Conservation (phyloP, 2,797 vertebrate genomes). For the Dendrocincla tyrannina region DNA sequence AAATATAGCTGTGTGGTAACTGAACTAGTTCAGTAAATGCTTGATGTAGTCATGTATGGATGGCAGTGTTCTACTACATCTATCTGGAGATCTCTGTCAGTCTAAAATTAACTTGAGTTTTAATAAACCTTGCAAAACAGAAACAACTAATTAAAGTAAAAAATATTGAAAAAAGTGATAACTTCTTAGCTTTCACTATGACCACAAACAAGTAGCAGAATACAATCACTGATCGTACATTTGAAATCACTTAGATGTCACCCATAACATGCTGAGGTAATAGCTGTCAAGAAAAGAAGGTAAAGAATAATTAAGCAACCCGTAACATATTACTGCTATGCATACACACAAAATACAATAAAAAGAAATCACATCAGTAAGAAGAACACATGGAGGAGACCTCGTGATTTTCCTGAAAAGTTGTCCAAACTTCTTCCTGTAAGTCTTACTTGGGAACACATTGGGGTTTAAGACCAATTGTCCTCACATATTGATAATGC, state of each 20-base stretch:
- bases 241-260: background rate
- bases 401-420: background rate
- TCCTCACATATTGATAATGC: background rate
- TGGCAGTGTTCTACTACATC: background rate
- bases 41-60: background rate
- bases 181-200: background rate
- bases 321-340: background rate
- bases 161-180: background rate
- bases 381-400: background rate
- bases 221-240: background rate
- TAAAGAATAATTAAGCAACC: background rate
- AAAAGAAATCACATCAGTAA: background rate
- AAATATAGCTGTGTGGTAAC: background rate
- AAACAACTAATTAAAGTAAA: background rate
- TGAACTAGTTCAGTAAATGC: background rate
- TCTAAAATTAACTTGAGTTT: background rate
- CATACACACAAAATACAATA: background rate
- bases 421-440: background rate
- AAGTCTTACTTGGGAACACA: background rate
- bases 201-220: background rate
- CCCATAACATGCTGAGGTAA: background rate
- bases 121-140: background rate
- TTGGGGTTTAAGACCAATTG: background rate
- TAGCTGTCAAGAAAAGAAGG: background rate
- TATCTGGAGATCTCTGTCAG: background rate